Evolutionary conservation across 2,797 vertebrate genomes (phyloP).

Genomic region (Gambusia yucatana): DNA sequence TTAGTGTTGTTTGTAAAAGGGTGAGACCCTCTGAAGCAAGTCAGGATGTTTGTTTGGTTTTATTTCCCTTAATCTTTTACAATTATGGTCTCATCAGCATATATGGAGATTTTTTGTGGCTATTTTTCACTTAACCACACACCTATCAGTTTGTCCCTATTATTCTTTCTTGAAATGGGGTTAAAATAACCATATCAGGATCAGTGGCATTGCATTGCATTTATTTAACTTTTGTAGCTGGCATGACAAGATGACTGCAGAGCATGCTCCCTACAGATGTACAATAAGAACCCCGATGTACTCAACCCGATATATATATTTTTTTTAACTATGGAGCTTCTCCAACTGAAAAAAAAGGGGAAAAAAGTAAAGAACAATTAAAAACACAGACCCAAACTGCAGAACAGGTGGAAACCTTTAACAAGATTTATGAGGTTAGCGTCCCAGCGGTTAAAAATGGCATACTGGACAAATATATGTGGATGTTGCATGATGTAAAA

Average conservation of each 20-base stretch:
- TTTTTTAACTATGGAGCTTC: conserved; percentile 55
- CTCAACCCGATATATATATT: conserved; percentile 25
- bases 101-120: background rate
- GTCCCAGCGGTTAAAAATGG: background rate
- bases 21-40: conserved; percentile 18
- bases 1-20: conserved; percentile 46
- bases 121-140: background rate
- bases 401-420: conserved; percentile 13
- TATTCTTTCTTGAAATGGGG: conserved; percentile 29
- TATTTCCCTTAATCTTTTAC: background rate
- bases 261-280: conserved; percentile 71
- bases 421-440: conserved; percentile 33
- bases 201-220: conserved; percentile 61
- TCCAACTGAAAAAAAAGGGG: conserved; percentile 18
- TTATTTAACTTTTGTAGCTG: conserved; percentile 65
- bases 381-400: conserved; percentile 24
- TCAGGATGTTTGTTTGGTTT: conserved; percentile 24
- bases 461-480: conserved; percentile 12
- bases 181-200: conserved; percentile 44
- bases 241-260: conserved; percentile 75
- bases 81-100: background rate
- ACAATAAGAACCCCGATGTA: conserved; percentile 52
- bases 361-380: background rate
- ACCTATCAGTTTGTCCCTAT: conserved; percentile 13
- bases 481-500: conserved; percentile 52